phyloP scores from a whole-genome alignment of 2,888 invertebrate genomes.

The Clusia tigrina region DNA sequence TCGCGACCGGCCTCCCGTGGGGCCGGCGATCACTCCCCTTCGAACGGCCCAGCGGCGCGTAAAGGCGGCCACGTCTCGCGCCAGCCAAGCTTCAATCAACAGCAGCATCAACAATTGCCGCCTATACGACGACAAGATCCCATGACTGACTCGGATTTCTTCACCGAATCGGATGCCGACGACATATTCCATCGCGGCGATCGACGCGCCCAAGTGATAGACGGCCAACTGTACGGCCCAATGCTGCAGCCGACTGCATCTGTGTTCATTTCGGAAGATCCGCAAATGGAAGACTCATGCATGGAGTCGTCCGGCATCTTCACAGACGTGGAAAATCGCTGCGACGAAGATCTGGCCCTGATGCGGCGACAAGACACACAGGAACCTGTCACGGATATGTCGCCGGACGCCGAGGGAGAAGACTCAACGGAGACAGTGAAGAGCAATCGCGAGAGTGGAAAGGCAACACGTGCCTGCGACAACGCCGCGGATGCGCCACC shows the following conservation, averaged over 20 bases:
- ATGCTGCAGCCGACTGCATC: constrained; percentile 63
- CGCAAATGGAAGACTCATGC: constrained; percentile 76
- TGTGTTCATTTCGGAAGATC: constrained; percentile 66
- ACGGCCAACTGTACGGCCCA: constrained; percentile 85
- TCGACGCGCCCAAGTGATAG: constrained; percentile 83
- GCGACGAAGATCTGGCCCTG: constrained; percentile 68
- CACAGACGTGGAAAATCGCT: constrained; percentile 83
- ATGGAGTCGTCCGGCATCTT: constrained; percentile 93
- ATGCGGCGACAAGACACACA: constrained; percentile 53
- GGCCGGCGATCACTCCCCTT: constrained; percentile 78
- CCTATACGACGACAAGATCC: constrained; percentile 79
- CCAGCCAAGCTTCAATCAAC: constrained; percentile 64
- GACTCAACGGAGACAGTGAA: constrained; percentile 66
- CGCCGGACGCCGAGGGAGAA: constrained; percentile 43
- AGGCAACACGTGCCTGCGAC: constrained; percentile 20
- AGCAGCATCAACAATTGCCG: constrained; percentile 61
- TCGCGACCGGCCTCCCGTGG: constrained; percentile 82
- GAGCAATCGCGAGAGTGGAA: constrained; percentile 59
- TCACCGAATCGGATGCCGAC: constrained; percentile 89
- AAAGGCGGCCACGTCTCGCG: constrained; percentile 56
- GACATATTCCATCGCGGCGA: constrained; percentile 75
- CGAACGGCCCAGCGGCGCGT: constrained; percentile 66
- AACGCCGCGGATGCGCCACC: constrained; percentile 15
- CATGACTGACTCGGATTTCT: constrained; percentile 92
- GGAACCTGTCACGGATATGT: constrained; percentile 47